Conservation (phyloP, 1,140 invertebrate species). For the Cydia amplana region DNA sequence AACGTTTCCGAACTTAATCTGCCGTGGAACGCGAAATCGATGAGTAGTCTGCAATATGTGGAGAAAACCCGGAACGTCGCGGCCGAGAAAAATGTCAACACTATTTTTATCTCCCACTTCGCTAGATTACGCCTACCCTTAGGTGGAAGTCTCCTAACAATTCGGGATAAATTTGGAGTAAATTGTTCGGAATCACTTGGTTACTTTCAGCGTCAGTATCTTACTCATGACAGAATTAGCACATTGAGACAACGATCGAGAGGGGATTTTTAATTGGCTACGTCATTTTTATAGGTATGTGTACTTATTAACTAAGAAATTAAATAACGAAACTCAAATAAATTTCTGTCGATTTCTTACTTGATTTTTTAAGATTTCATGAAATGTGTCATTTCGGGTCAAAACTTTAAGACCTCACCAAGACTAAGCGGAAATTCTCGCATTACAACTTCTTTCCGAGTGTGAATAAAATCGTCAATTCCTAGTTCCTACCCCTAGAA, state of each 20-base stretch:
- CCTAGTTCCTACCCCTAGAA: conserved; percentile 29
- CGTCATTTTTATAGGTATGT: too few relatives aligned
- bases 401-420: not conserved
- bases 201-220: not conserved
- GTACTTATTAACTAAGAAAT: too few relatives aligned
- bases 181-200: not conserved
- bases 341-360: too few relatives aligned
- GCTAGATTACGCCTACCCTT: conserved; percentile 12
- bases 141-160: not conserved
- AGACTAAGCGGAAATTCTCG: not conserved
- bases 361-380: not conserved
- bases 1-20: conserved; percentile 63
- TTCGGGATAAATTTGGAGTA: not conserved
- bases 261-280: too few relatives aligned
- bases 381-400: not conserved
- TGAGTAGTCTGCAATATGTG: conserved; percentile 44
- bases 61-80: conserved; percentile 29
- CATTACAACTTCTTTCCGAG: not conserved
- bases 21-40: conserved; percentile 64
- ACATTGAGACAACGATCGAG: too few relatives aligned
- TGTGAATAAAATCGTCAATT: not conserved
- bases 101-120: conserved; percentile 35
- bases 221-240: too few relatives aligned
- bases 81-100: conserved; percentile 52
- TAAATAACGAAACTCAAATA: too few relatives aligned